These are phyloP conservation scores for Ricordea florida DNA, from an alignment of 92 coral and sea anemone species.

Conservation along the genomic window DNA sequence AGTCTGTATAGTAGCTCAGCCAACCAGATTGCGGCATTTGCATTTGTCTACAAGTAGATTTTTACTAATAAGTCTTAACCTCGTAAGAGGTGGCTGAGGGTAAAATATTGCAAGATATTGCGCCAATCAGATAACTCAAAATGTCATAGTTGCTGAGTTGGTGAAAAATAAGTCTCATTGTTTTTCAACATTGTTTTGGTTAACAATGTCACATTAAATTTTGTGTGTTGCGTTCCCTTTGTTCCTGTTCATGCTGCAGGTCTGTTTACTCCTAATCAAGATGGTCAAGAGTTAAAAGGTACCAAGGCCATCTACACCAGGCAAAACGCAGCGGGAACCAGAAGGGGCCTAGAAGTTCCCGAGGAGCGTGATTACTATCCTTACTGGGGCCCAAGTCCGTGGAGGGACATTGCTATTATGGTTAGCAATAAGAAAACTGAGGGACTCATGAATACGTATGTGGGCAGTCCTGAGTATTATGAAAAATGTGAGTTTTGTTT, in stretches of 20 bases:
- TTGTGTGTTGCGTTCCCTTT: neutral
- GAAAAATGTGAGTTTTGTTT: slow-evolving; percentile 18
- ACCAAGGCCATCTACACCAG: slow-evolving; percentile 18
- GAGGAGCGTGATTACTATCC: slow-evolving; percentile 55
- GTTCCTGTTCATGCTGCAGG: neutral
- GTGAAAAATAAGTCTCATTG: no score
- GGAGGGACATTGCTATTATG: slow-evolving; percentile 47
- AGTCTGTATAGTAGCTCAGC: no score
- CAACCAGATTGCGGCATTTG: no score
- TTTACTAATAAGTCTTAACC: no score
- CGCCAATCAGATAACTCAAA: no score
- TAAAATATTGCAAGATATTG: neutral
- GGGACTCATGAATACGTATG: slow-evolving; percentile 1
- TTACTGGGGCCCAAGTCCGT: slow-evolving; percentile 41
- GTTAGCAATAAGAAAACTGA: slow-evolving; percentile 30
- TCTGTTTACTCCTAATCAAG: slow-evolving; percentile 34
- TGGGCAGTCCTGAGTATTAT: slow-evolving; percentile 11
- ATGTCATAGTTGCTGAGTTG: no score
- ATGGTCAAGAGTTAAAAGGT: neutral
- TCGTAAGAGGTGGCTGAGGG: neutral
- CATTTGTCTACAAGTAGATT: no score
- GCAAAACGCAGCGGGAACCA: slow-evolving; percentile 43
- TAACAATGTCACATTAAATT: no score
- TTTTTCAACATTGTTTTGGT: no score
- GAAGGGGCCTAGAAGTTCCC: slow-evolving; percentile 39